phyloP scores from a whole-genome alignment of 2,888 invertebrate genomes.

The Meliscaeva auricollis region DNA sequence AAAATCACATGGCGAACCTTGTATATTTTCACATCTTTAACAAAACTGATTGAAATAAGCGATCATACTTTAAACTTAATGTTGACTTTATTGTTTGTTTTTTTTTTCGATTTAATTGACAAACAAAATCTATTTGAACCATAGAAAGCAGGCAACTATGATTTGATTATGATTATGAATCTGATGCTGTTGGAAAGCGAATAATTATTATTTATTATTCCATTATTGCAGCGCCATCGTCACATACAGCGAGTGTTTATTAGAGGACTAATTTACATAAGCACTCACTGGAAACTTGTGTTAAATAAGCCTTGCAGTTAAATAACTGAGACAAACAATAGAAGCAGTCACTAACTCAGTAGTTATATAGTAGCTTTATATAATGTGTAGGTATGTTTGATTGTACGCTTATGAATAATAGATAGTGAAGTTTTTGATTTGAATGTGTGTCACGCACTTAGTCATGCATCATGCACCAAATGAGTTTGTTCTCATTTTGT shows the following conservation, averaged over 20 bases:
- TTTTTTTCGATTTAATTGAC: neutral
- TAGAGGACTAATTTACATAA: conserved; percentile 33
- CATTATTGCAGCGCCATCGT: conserved; percentile 9
- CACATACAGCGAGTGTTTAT: conserved; percentile 3
- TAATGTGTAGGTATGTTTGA: neutral
- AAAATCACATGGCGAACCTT: neutral
- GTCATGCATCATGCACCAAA: conserved; percentile 25
- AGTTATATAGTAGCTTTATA: neutral
- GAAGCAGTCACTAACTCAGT: conserved; percentile 23
- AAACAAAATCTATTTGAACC: neutral
- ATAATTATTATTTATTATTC: conserved; percentile 21
- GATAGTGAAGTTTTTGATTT: conserved; percentile 16
- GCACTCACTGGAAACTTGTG: conserved; percentile 39
- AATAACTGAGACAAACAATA: conserved; percentile 36
- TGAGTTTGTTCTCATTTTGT: conserved; percentile 23
- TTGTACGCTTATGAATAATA: conserved; percentile 22
- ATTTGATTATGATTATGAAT: conserved; percentile 1
- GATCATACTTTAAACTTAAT: neutral
- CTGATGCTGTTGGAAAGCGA: conserved; percentile 7
- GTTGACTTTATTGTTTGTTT: neutral
- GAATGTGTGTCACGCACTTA: conserved; percentile 28
- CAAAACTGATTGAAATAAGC: neutral
- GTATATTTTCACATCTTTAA: neutral
- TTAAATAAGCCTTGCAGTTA: conserved; percentile 43
- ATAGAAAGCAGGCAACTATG: neutral